A percentile compares a stretch with the other conserved stretches of the same genome.
Conservation (phyloP, 2,113 vertebrate species). For the Bothrops jararaca region DNA sequence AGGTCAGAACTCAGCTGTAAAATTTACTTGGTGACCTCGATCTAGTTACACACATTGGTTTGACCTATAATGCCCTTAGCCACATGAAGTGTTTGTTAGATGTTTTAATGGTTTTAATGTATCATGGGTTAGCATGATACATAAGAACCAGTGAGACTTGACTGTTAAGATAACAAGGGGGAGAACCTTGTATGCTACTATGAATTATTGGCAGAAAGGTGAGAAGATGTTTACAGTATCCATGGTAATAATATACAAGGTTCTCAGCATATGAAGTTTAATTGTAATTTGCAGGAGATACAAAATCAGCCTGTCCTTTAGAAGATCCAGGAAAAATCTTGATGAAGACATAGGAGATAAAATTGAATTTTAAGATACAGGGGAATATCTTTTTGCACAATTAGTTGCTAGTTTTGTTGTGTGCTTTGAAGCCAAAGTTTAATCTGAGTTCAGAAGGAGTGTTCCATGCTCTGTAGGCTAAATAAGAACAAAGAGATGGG, state of each 20-base stretch:
- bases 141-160: neutral
- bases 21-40: neutral
- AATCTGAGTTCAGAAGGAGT: neutral
- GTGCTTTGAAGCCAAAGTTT: neutral
- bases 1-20: neutral
- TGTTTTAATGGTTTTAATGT: neutral
- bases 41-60: neutral
- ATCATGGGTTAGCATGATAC: neutral
- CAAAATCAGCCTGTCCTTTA: neutral
- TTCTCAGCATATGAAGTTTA: neutral
- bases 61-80: neutral
- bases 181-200: neutral
- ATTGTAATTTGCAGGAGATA: neutral
- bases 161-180: neutral
- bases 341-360: neutral
- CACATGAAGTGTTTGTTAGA: neutral
- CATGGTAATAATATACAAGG: neutral
- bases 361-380: neutral
- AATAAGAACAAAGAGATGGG: neutral
- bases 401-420: neutral
- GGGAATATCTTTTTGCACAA: neutral
- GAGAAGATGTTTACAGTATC: neutral
- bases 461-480: neutral
- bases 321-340: neutral
- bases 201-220: neutral